Evolutionary conservation across 2,888 invertebrate genomes (phyloP).

Genomic region (Apodemia hepburni): DNA sequence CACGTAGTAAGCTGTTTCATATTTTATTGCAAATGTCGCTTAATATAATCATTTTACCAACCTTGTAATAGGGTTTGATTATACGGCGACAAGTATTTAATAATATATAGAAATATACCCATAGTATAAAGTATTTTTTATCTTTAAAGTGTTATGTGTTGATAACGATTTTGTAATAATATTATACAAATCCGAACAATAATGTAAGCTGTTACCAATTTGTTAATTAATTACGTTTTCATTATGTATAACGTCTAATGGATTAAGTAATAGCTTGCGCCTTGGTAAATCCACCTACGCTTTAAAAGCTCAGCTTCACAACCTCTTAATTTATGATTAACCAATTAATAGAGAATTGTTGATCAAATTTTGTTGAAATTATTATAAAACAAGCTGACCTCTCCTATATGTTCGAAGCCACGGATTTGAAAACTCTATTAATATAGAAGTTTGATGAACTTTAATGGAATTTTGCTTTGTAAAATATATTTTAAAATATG

Average conservation of each 20-base stretch:
- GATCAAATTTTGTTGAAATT: neutral
- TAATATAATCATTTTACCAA: no score
- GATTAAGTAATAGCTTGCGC: neutral
- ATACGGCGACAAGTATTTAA: no score
- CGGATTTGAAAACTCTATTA: neutral
- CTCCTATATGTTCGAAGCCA: neutral
- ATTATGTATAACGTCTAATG: constrained; percentile 8
- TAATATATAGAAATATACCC: no score
- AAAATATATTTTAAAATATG: neutral
- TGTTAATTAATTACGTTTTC: constrained; percentile 1
- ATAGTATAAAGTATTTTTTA: no score
- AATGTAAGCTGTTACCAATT: neutral
- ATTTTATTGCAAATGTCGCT: no score
- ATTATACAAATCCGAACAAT: neutral
- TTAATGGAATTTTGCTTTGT: neutral
- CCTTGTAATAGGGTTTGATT: no score
- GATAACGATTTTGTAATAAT: neutral
- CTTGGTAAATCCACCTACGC: constrained; percentile 1
- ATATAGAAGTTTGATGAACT: neutral
- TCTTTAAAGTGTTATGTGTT: no score
- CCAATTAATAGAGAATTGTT: neutral
- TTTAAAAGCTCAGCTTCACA: neutral
- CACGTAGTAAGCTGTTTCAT: no score
- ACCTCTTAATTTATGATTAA: constrained; percentile 11
- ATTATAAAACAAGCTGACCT: neutral